These are phyloP conservation scores for Syncerus caffer DNA, from an alignment of 2,797 vertebrate species.

Conservation along the genomic window DNA sequence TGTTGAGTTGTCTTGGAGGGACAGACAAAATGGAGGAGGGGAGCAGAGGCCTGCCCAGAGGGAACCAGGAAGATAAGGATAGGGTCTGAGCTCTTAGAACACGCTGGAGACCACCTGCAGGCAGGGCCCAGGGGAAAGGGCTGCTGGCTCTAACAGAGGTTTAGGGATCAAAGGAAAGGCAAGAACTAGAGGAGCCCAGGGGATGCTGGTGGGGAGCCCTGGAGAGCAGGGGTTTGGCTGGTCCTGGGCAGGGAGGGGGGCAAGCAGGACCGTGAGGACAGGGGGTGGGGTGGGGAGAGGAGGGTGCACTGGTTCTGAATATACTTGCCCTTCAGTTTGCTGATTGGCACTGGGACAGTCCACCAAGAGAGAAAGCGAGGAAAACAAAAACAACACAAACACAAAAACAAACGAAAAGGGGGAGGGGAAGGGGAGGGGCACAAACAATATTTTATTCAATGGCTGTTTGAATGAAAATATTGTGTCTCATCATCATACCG, in stretches of 20 bases:
- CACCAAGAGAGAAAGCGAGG: conserved; percentile 99
- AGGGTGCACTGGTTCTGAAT: conserved; percentile 99
- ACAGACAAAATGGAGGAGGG: conserved; percentile 60
- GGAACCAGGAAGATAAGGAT: conserved; percentile 42
- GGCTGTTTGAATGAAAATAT: conserved; percentile 99
- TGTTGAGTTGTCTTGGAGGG: conserved; percentile 84
- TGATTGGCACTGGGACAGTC: conserved; percentile 97
- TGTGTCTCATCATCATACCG: conserved; percentile 96
- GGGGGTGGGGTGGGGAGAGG: conserved; percentile 82
- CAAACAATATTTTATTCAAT: conserved; percentile 99
- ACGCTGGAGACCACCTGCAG: conserved; percentile 65
- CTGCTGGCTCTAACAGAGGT: background rate
- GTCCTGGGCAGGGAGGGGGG: conserved; percentile 76
- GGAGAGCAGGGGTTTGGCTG: conserved; percentile 84
- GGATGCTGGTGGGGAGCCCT: conserved; percentile 74
- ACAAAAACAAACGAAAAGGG: conserved; percentile 91
- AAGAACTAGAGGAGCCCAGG: conserved; percentile 77
- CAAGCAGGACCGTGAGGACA: conserved; percentile 75
- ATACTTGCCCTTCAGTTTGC: conserved; percentile 99
- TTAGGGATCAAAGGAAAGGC: conserved; percentile 60
- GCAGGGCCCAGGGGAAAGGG: conserved; percentile 74
- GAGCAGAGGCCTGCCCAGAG: conserved; percentile 66
- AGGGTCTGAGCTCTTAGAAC: conserved; percentile 72
- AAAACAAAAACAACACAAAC: conserved; percentile 99
- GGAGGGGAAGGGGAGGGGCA: conserved; percentile 94